phyloP scores from a whole-genome alignment of 2,113 vertebrate genomes.

The Toxotes chatareus region DNA sequence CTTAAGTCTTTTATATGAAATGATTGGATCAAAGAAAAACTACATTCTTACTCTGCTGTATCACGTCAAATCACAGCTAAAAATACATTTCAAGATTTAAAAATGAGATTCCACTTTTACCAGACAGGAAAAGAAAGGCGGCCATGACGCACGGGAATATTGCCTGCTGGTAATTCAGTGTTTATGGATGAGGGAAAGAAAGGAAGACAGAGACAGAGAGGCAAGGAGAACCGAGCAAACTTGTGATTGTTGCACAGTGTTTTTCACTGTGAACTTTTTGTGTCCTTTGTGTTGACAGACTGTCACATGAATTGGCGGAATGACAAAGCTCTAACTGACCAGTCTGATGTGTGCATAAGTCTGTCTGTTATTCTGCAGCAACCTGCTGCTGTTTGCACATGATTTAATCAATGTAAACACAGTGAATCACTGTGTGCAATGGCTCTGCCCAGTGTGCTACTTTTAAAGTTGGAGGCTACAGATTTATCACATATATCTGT shows the following conservation, averaged over 20 bases:
- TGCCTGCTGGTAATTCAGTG: slow-evolving; percentile 14
- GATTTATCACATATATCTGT: slow-evolving; percentile 26
- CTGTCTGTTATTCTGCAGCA: slow-evolving; percentile 28
- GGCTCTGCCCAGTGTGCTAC: slow-evolving; percentile 13
- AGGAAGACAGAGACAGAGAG: background rate
- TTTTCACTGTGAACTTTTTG: slow-evolving; percentile 2
- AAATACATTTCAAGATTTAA: slow-evolving; percentile 35
- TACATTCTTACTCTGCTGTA: background rate
- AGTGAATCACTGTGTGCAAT: slow-evolving; percentile 16
- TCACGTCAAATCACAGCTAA: slow-evolving; percentile 9
- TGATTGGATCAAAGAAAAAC: background rate
- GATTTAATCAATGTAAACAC: slow-evolving; percentile 51
- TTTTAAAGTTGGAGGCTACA: slow-evolving; percentile 29
- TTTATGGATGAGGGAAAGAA: background rate
- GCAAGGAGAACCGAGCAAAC: slow-evolving; percentile 8
- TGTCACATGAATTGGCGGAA: slow-evolving; percentile 7
- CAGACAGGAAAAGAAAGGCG: slow-evolving; percentile 37
- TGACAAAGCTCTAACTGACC: slow-evolving; percentile 20
- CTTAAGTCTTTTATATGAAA: background rate
- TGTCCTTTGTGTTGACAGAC: background rate
- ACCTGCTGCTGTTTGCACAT: slow-evolving; percentile 25
- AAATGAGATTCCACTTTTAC: slow-evolving; percentile 40
- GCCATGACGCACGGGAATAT: slow-evolving; percentile 24
- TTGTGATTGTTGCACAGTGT: slow-evolving; percentile 27
- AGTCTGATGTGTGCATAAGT: slow-evolving; percentile 17